phyloP scores from a whole-genome alignment of 2,113 vertebrate genomes.

The Probosciger aterrimus region DNA sequence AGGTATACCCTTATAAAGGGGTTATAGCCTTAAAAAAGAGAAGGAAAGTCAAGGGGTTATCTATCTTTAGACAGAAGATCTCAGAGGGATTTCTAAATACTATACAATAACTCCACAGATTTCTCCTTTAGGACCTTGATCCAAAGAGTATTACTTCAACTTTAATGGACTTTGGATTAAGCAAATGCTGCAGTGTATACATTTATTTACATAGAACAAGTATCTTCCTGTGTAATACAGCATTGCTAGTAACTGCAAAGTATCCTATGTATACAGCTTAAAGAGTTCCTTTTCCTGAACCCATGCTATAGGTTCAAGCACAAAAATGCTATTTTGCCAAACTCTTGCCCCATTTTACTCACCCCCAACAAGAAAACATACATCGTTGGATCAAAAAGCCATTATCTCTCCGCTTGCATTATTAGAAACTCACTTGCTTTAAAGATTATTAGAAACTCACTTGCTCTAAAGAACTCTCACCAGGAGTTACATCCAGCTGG shows the following conservation, averaged over 20 bases:
- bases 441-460: not conserved
- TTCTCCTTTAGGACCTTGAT: not conserved
- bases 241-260: not conserved
- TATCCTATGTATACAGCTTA: not conserved
- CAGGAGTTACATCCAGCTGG: not conserved
- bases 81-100: not conserved
- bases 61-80: not conserved
- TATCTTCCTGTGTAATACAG: slow-evolving; percentile 1
- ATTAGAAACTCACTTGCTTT: not conserved
- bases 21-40: not conserved
- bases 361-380: not conserved
- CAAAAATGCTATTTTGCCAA: not conserved
- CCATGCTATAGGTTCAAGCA: not conserved
- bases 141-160: not conserved
- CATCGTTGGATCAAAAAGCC: not conserved
- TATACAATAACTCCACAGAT: not conserved
- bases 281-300: not conserved
- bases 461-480: not conserved
- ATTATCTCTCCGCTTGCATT: not conserved
- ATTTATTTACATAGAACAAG: not conserved
- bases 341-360: not conserved
- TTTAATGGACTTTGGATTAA: not conserved
- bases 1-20: not conserved
- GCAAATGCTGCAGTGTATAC: not conserved
- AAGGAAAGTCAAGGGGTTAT: not conserved